A percentile compares a stretch with the other conserved stretches of the same genome.
Evolutionary conservation across 2,113 vertebrate species (phyloP).

Genomic region (Cephalopholis sonnerati): DNA sequence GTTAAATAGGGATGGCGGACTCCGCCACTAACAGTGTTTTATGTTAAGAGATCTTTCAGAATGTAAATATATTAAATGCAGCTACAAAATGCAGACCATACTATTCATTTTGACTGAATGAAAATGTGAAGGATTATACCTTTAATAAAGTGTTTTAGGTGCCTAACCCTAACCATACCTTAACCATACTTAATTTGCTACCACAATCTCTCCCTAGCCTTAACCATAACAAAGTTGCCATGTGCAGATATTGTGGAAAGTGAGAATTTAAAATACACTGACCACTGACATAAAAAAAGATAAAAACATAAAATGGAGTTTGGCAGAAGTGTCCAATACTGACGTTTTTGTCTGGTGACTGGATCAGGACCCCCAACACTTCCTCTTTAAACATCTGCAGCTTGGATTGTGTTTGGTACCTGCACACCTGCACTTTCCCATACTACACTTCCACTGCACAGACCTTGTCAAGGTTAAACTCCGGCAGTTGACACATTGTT

Average conservation of each 20-base stretch:
- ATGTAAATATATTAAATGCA: background rate
- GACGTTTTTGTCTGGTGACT: background rate
- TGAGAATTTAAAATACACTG: background rate
- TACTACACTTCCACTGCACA: slow-evolving; percentile 42
- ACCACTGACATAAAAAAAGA: background rate
- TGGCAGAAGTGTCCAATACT: background rate
- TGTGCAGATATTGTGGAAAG: background rate
- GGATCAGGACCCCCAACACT: background rate
- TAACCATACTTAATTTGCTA: background rate
- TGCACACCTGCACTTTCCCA: slow-evolving; percentile 23
- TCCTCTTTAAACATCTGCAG: background rate
- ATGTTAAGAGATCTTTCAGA: background rate
- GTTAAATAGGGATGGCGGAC: background rate
- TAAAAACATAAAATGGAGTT: background rate
- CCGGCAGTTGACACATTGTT: slow-evolving; percentile 73
- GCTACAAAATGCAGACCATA: background rate
- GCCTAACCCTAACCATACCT: background rate
- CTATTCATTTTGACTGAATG: background rate
- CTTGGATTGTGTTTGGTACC: slow-evolving; percentile 4
- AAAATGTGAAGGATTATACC: background rate
- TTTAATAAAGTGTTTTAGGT: background rate
- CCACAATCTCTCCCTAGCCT: background rate
- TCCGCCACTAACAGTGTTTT: background rate
- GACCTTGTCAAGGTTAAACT: slow-evolving; percentile 78
- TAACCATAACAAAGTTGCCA: background rate